Evolutionary conservation across 2,113 vertebrate genomes (phyloP).

Genomic region (Hemichromis elongatus): DNA sequence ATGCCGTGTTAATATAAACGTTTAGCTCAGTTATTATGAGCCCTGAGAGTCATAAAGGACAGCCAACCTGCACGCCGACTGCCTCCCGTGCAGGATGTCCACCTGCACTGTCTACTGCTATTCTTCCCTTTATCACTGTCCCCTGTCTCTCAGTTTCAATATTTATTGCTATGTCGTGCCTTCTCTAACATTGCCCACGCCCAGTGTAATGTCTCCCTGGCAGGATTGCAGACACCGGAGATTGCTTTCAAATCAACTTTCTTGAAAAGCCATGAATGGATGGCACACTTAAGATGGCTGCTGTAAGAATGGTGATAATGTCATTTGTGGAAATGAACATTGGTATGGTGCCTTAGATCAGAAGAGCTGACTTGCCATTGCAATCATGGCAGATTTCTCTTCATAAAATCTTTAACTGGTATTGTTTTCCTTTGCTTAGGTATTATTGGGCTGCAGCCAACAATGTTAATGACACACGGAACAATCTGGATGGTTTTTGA

Average conservation of each 20-base stretch:
- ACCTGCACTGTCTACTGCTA: constrained; percentile 26
- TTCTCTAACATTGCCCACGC: constrained; percentile 35
- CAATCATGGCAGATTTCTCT: background rate
- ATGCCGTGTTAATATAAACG: constrained; percentile 78
- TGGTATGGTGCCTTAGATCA: background rate
- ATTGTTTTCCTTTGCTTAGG: background rate
- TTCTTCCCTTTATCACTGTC: constrained; percentile 42
- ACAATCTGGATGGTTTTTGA: background rate
- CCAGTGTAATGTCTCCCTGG: constrained; percentile 23
- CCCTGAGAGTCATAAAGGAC: constrained; percentile 70
- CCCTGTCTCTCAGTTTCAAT: constrained; percentile 14
- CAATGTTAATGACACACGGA: background rate
- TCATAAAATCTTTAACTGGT: background rate
- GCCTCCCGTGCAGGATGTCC: constrained; percentile 55
- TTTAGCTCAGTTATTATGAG: constrained; percentile 78
- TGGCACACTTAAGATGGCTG: constrained; percentile 15
- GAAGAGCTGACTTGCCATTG: background rate
- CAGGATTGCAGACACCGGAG: constrained; percentile 31
- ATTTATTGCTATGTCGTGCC: constrained; percentile 45
- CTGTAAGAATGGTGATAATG: constrained; percentile 11
- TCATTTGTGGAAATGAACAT: constrained; percentile 23
- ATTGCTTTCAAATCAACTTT: constrained; percentile 46
- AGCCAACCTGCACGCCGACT: constrained; percentile 62
- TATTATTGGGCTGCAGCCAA: background rate
- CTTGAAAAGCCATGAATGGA: constrained; percentile 19